Evolutionary conservation across 2,797 vertebrate species (phyloP), one percentile per base, ranked within the genome.

Genomic region (Uromys caudimaculatus): DNA sequence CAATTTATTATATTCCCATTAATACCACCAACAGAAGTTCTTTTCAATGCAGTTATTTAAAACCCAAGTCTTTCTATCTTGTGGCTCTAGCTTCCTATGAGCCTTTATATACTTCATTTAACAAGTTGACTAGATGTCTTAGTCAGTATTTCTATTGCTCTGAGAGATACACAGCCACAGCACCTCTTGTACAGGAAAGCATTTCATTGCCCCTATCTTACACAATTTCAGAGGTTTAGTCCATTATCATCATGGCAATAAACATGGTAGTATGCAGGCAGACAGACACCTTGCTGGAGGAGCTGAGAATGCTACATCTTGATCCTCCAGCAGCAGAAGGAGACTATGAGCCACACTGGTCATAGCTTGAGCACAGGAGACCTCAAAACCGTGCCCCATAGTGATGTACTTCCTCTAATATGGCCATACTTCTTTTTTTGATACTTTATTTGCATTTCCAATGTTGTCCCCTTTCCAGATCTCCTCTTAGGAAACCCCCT

Each of bases 41-140:
- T 93, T 95, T 90, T 94, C 44, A 29, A n/a, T 50, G 21, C 79
- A 67, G 54, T 91, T 78, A 86, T 82, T 78, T 90, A 91, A 94
- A 50, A 87, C 35, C 56, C 47, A 89, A 50, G 5, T 47, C 50
- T 90, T 96, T 71, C 76, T 12, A 44, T 87, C 54, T 81, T 86
- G 10, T 75, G 73, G 0, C 17, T 76, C 16, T 96, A 12, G 17
- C 58, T 19, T 92, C 41, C 32, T 91, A n/a, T 85, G 52, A 67
- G 54, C 73, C 35, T 76, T 77, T 88, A 8, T 89, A n/a, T 7
- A 54, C 16, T 64, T 78, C 38, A 82, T 95, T 93, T 94, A 94
- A n/a, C 19, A 3, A 60, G 32, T 87, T 21, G 2, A 75, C 23
- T 44, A 75, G 11, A 23, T 44, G 41, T 44, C 11, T 44, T 24